These are phyloP conservation scores for Porites lobata DNA, from an alignment of 92 coral and sea anemone genomes.

Conservation along the genomic window DNA sequence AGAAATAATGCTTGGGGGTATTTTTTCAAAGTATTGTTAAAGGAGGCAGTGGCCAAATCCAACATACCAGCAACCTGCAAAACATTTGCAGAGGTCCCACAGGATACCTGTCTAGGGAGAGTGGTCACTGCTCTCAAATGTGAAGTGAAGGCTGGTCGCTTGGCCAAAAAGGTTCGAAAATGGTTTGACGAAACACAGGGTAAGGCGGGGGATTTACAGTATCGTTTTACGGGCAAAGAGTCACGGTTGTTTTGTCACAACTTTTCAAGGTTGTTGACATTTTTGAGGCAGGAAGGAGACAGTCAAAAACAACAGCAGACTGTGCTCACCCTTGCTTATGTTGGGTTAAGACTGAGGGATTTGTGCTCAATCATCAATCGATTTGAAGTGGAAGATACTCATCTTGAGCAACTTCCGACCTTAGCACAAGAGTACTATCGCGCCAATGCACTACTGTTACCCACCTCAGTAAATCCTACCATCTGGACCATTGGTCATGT, in stretches of 20 bases:
- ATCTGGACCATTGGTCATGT: too few species aligned
- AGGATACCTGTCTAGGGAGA: conserved; percentile 46
- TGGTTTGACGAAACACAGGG: conserved; percentile 72
- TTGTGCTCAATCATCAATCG: too few species aligned
- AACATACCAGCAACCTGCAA: conserved; percentile 48
- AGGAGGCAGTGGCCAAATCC: conserved; percentile 23
- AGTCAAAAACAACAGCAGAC: conserved; percentile 50
- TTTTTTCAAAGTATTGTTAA: too few species aligned
- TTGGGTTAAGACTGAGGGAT: too few species aligned
- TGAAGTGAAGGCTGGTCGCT: conserved; percentile 50
- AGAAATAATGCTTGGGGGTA: neutral
- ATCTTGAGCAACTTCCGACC: too few species aligned
- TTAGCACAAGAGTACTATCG: too few species aligned
- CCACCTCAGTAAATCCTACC: too few species aligned
- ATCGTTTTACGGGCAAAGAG: conserved; percentile 73
- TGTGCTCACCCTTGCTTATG: too few species aligned
- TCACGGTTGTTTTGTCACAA: conserved; percentile 65
- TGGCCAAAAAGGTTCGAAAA: conserved; percentile 35
- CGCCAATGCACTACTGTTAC: too few species aligned
- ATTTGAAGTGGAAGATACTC: too few species aligned
- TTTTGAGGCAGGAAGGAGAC: neutral
- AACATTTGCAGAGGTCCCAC: conserved; percentile 63
- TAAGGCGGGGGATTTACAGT: conserved; percentile 55
- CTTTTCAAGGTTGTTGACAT: conserved; percentile 48
- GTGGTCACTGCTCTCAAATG: conserved; percentile 59